Evolutionary conservation across 1,140 invertebrate species (phyloP), one percentile per base, ranked within the genome.

Genomic region (Aporrectodea caliginosa): DNA sequence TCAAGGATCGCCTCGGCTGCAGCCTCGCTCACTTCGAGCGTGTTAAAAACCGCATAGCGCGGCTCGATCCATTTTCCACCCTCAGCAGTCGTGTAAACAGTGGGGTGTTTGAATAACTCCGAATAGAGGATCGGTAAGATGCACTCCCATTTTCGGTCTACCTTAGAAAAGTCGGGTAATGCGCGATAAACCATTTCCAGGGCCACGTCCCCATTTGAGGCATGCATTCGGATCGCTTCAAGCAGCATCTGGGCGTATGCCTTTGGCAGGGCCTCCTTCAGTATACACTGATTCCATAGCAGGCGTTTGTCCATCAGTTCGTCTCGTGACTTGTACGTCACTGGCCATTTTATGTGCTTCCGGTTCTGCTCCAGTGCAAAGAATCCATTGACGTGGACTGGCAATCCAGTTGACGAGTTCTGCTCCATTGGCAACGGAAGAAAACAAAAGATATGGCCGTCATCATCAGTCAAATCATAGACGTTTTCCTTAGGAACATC

Each of bases 401-500:
- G 85, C 32, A 85, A 82, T 12, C 86, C 86, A 16, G 80, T 78
- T 29, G 76, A 32, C 31, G 69, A 58, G 43, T 69, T 71, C 34
- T 74, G 69, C 33, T 81, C 80, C 29, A 84, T 77, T 43, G 84
- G 85, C 27, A 87, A 79, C 6, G 87, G 87, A 16, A 88, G 75
- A 72, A 87, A 85, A 77, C 87, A 88, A 79, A 86, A 88, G 1
- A 87, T 73, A 72, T 86, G 85, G 2, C 86, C 86, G 16, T 70
- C 34, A 27, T 32, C 77, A 31, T 27, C 33, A 16, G 29, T 73
- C 34, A 35, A 27, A 1, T 73, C 32, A 29, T 69, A 34, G 32
- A 27, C 69, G 31, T 69, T 30, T 29, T 75, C 31, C 30, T 33
- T 16, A 77, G 2, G 2, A 27, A 33, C 73, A 14, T 35, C 69